A percentile compares a stretch with the other conserved stretches of the same genome.
Conservation (phyloP, 2,888 invertebrate species). For the Furcula furcula region DNA sequence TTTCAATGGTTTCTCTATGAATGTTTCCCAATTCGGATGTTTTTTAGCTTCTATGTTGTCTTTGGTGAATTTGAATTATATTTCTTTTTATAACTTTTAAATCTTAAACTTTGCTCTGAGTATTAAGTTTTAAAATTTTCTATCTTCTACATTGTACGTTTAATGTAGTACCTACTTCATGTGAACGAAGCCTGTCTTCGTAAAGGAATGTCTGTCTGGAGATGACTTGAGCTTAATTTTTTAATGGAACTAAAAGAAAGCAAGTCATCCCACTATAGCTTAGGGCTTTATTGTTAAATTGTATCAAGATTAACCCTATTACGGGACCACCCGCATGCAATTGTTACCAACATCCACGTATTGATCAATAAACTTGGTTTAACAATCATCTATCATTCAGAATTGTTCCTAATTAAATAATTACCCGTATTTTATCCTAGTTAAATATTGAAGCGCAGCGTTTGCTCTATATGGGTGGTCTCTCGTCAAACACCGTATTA, state of each 20-base stretch:
- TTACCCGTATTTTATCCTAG: slow-evolving; percentile 31
- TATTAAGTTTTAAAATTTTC: too few species aligned
- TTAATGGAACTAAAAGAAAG: slow-evolving; percentile 14
- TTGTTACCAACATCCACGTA: slow-evolving; percentile 36
- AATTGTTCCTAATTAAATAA: slow-evolving; percentile 34
- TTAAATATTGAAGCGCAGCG: slow-evolving; percentile 37
- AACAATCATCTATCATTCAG: slow-evolving; percentile 21
- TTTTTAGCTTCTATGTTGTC: too few species aligned
- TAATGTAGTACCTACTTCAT: too few species aligned
- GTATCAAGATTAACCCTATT: slow-evolving; percentile 59
- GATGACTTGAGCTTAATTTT: slow-evolving; percentile 12
- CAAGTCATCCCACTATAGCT: slow-evolving; percentile 20
- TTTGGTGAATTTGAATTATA: too few species aligned
- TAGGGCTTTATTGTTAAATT: slow-evolving; percentile 43
- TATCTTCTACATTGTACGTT: too few species aligned
- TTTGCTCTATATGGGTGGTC: slow-evolving; percentile 45
- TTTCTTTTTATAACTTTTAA: too few species aligned
- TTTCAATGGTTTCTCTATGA: too few species aligned
- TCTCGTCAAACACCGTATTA: slow-evolving; percentile 18
- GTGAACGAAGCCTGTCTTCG: slow-evolving; percentile 4
- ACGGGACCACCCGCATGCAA: slow-evolving; percentile 64
- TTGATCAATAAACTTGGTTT: slow-evolving; percentile 24
- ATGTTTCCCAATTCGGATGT: too few species aligned
- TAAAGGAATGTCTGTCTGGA: slow-evolving; percentile 11
- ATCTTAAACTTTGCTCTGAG: too few species aligned